These are phyloP conservation scores for Synergus laeviventris DNA, from an alignment of 2,888 invertebrate genomes.

Conservation along the genomic window DNA sequence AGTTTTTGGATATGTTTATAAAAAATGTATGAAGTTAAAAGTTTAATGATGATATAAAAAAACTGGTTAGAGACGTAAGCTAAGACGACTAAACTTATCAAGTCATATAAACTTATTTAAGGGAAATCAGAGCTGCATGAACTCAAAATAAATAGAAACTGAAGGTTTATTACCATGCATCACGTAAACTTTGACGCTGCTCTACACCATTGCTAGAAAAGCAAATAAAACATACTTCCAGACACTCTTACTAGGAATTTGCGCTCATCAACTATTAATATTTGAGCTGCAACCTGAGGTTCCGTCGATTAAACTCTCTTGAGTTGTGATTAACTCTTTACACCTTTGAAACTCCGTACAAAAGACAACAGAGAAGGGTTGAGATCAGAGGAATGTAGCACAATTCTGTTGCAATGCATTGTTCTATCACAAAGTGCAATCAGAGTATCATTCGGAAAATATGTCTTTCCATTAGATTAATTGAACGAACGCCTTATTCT, in stretches of 20 bases:
- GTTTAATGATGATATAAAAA: neutral
- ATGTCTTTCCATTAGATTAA: neutral
- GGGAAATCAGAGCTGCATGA: slow-evolving; percentile 40
- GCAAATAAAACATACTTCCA: slow-evolving; percentile 26
- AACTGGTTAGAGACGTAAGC: slow-evolving; percentile 1
- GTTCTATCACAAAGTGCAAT: slow-evolving; percentile 9
- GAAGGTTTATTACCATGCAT: slow-evolving; percentile 17
- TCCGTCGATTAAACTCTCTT: slow-evolving; percentile 27
- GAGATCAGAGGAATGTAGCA: slow-evolving; percentile 17
- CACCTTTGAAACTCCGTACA: neutral
- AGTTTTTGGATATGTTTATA: neutral
- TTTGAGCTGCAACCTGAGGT: slow-evolving; percentile 21
- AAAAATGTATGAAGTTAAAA: neutral
- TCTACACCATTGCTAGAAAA: slow-evolving; percentile 28
- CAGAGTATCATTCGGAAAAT: neutral
- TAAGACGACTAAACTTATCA: slow-evolving; percentile 28
- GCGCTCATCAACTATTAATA: slow-evolving; percentile 5
- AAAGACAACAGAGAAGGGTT: slow-evolving; percentile 1
- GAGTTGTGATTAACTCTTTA: slow-evolving; percentile 4
- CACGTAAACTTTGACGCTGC: slow-evolving; percentile 12
- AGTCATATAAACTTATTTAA: slow-evolving; percentile 40
- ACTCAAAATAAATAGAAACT: slow-evolving; percentile 41
- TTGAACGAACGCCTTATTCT: neutral
- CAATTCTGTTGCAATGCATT: neutral
- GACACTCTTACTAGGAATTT: neutral